A percentile compares a stretch with the other conserved stretches of the same genome.
These are phyloP conservation scores for Rhadina sibilatrix DNA, from an alignment of 2,113 vertebrate species.

Conservation along the genomic window DNA sequence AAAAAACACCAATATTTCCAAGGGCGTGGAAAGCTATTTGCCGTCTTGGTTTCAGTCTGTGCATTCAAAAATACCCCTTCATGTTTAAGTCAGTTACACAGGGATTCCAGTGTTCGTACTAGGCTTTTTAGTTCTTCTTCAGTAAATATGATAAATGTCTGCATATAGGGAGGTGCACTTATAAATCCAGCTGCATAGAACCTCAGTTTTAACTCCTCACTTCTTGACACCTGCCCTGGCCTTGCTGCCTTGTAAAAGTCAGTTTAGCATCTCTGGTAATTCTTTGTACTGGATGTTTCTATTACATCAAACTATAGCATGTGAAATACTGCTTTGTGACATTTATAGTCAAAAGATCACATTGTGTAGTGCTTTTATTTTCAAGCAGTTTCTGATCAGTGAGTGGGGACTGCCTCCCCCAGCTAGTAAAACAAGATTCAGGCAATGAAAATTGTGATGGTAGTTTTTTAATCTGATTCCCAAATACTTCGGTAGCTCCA, in stretches of 20 bases:
- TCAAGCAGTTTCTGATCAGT: background rate
- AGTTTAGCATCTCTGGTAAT: background rate
- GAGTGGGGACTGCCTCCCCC: background rate
- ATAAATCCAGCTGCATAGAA: background rate
- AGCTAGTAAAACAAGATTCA: background rate
- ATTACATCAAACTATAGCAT: background rate
- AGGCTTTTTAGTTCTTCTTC: background rate
- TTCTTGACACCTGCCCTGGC: background rate
- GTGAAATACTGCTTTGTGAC: constrained; percentile 3
- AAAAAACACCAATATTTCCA: background rate
- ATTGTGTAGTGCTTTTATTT: constrained; percentile 4
- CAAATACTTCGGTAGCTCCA: background rate
- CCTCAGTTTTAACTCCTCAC: background rate
- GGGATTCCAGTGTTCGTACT: background rate
- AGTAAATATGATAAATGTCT: background rate
- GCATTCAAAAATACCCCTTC: background rate
- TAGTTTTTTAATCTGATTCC: background rate
- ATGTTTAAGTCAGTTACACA: background rate
- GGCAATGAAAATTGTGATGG: background rate
- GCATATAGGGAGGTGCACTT: background rate
- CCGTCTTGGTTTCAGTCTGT: background rate
- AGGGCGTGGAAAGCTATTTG: background rate
- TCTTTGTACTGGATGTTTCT: background rate
- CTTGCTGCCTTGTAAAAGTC: constrained; percentile 3
- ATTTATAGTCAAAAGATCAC: background rate